Evolutionary conservation across 2,888 invertebrate species (phyloP), one percentile per base, ranked within the genome.

Genomic region (Drosophila pullipes): DNA sequence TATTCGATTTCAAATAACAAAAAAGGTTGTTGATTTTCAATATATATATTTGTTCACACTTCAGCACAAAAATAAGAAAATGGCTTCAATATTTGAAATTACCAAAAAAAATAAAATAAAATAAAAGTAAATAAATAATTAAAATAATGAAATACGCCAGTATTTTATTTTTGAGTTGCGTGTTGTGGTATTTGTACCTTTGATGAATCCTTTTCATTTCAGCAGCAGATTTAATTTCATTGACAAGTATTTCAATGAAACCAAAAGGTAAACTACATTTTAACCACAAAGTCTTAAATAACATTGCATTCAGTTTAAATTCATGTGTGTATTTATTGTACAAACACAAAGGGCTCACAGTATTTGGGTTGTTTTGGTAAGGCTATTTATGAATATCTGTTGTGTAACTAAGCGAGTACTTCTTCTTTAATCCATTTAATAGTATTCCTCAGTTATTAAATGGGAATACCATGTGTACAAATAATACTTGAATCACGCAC

Each of bases 1-100:
- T 59, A 76, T 63, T 71, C 30, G 9, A 53, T 66, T 53, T 76
- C 66, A 63, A 60, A 66, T 39, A 66, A 31, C 63, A 49, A 72
- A 60, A 41, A 57, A 35, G 35, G 55, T 50, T 50, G 47, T 47
- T 47, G 47, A 16, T 25, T 47, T 47, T 47, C 25, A 47, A 47
- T 25, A 16, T 47, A 47, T 25, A 47, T 47, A 47, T 47, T 47
- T 47, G 28, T n/a, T 39, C 28, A 53, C 67, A 57, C 59, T 57
- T 52, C n/a, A 65, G 47, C 25, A 3, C n/a, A 13, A 22, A 39
- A 63, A 33, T n/a, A 3, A 25, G 10, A 39, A 66, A 69, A 22
- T 18, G 16, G 25, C 16, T 25, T 47, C 25, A 47, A 53, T n/a
- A 35, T 37, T 58, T 44, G 31, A 41, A 58, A 44, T 66, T 4